Evolutionary conservation across 1,140 invertebrate genomes (phyloP).

Genomic region (Zaprionus capensis): DNA sequence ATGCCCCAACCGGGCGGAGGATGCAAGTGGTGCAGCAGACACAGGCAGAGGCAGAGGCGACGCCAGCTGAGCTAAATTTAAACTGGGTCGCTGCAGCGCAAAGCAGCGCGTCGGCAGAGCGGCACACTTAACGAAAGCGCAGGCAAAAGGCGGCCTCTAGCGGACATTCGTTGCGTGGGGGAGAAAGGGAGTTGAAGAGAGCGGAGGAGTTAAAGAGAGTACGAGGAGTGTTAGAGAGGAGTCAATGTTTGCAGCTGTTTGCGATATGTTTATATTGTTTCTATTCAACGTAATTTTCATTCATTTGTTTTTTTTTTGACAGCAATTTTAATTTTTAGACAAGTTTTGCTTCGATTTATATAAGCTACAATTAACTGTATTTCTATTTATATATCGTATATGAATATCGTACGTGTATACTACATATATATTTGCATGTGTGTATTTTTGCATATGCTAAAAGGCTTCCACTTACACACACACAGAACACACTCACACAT

Average conservation of each 20-base stretch:
- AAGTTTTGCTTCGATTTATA: not conserved
- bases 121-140: slow-evolving; percentile 10
- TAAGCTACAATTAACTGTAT: not conserved
- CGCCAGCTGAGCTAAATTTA: slow-evolving; percentile 13
- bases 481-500: slow-evolving; percentile 8
- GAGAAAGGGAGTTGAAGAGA: not conserved
- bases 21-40: slow-evolving; percentile 1
- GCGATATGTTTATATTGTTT: slow-evolving; percentile 28
- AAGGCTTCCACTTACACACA: slow-evolving; percentile 45
- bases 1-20: not conserved
- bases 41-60: slow-evolving; percentile 1
- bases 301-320: slow-evolving; percentile 2
- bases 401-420: slow-evolving; percentile 10
- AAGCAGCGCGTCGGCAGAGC: slow-evolving; percentile 9
- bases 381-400: slow-evolving; percentile 2
- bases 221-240: slow-evolving; percentile 15
- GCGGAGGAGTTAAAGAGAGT: not conserved
- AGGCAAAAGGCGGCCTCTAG: not conserved
- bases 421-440: slow-evolving; percentile 19
- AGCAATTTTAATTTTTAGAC: not conserved
- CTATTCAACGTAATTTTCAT: slow-evolving; percentile 2
- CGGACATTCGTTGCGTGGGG: slow-evolving; percentile 1
- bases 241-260: slow-evolving; percentile 43
- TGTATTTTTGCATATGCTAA: slow-evolving; percentile 31
- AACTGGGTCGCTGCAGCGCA: slow-evolving; percentile 17